A percentile compares a stretch with the other conserved stretches of the same genome.
phyloP scores from a whole-genome alignment of 2,888 invertebrate species.

The Therioaphis trifolii region DNA sequence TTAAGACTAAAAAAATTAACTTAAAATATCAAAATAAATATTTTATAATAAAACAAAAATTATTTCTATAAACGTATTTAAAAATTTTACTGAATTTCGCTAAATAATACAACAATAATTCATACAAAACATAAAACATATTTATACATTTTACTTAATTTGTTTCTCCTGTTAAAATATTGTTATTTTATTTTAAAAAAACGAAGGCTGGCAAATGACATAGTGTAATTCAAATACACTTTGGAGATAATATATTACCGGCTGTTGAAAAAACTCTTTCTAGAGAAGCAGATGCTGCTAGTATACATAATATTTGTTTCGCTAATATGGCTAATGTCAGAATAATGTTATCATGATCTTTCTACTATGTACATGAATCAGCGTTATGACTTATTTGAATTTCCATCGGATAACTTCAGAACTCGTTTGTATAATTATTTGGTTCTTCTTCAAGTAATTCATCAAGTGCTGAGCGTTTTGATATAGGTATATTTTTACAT shows the following conservation, averaged over 20 bases:
- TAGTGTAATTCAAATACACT: conserved; percentile 29
- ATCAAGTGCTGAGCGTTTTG: conserved; percentile 35
- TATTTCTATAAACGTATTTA: neutral
- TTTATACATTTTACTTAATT: neutral
- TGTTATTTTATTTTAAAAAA: conserved; percentile 31
- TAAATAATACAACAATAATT: conserved; percentile 5
- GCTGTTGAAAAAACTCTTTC: conserved; percentile 27
- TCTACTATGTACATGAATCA: conserved; percentile 23
- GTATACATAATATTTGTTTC: conserved; percentile 42
- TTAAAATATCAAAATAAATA: too few species aligned
- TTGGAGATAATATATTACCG: conserved; percentile 25
- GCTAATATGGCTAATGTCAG: conserved; percentile 15
- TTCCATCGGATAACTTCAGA: conserved; percentile 16
- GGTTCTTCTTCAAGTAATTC: conserved; percentile 34
- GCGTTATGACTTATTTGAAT: conserved; percentile 33
- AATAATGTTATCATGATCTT: conserved; percentile 33
- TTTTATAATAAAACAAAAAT: too few species aligned
- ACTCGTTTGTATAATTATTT: conserved; percentile 27
- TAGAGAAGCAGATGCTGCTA: too few species aligned
- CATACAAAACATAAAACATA: neutral
- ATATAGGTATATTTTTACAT: conserved; percentile 21
- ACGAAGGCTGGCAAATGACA: conserved; percentile 26
- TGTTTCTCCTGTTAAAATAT: neutral
- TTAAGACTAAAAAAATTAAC: too few species aligned
- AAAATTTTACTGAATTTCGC: neutral